phyloP scores from a whole-genome alignment of 1,140 invertebrate species.

The Globodera ellingtonae region DNA sequence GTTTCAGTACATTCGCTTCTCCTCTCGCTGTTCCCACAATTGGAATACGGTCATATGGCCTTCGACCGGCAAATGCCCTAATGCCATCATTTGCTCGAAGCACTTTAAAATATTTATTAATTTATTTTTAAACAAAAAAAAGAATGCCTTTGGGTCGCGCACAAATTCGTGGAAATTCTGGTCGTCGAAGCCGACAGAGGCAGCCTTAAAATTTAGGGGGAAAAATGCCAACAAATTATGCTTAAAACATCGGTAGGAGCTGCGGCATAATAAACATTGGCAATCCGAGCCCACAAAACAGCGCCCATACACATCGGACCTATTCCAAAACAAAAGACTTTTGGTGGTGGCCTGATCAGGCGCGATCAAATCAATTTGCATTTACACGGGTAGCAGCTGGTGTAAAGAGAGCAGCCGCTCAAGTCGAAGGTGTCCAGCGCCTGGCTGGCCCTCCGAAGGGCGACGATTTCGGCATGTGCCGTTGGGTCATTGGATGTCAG shows the following conservation, averaged over 20 bases:
- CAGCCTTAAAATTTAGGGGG: conserved; percentile 37
- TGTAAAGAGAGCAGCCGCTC: conserved; percentile 59
- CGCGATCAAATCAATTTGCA: no score
- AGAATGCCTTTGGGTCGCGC: conserved; percentile 49
- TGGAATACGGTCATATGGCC: conserved; percentile 44
- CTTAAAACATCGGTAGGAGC: conserved; percentile 51
- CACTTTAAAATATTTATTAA: background rate
- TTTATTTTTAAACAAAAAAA: background rate
- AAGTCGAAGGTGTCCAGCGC: conserved; percentile 50
- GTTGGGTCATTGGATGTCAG: conserved; percentile 61
- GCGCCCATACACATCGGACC: conserved; percentile 64
- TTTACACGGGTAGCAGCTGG: conserved; percentile 62
- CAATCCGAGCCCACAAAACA: conserved; percentile 56
- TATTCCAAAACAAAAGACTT: background rate
- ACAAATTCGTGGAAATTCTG: conserved; percentile 59
- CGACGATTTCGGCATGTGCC: conserved; percentile 62
- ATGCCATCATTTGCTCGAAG: conserved; percentile 30
- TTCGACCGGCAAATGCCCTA: conserved; percentile 42
- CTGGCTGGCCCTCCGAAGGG: conserved; percentile 59
- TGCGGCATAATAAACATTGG: conserved; percentile 61
- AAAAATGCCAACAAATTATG: background rate
- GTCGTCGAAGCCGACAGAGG: conserved; percentile 56
- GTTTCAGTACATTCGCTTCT: conserved; percentile 48
- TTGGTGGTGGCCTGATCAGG: background rate
- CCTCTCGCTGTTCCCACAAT: conserved; percentile 44